Base-by-base conservation (phyloP, 2,797 vertebrate genomes). In the Lepus oiostolus region DNA sequence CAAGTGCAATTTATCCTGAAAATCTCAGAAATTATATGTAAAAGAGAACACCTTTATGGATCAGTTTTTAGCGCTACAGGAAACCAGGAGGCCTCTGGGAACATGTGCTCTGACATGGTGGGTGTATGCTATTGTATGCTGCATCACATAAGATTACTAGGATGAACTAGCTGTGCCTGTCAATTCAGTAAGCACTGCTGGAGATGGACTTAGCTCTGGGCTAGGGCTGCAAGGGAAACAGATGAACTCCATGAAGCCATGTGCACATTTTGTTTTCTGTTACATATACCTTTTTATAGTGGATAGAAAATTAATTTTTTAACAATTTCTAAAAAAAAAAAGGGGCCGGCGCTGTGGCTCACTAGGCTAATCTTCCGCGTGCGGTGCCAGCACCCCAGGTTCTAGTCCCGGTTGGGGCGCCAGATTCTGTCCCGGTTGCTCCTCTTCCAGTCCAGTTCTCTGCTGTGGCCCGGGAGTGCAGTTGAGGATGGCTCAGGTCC, bases 1-100 rank as follows among this genome's bases (percentile, higher is more conserved):
- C 93, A 91, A 76, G 75, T 96, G 38, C 92, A 91, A 85, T 97
- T 98, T 88, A 97, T 97, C 80, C 85, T 98, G 95, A 97, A 98
- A 87, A 68, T 85, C 72, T 93, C 93, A n/a, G 92, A 98, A 98
- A 85, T 84, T 42, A 94, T 98, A 32, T 97, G 90, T 91, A 92
- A 72, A 94, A 88, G 24, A 91, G 42, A 94, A 62, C 7, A 95
- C 30, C 16, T 8, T 88, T 92, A 91, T 95, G 93, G 97, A 91
- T 89, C 90, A 54, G 30, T 85, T 94, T 83, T 94, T 95, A 90
- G 88, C 90, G 94, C 94, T 90, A 28, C 14, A 7, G 52, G 85
- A 97, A 94, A 81, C 81, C 90, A 62, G 42, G 81, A 81, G 85
- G 77, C 17, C 93, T 62, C 26, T 88, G 68, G 60, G 11, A 86